These are phyloP conservation scores for Crotalus viridis DNA, from an alignment of 2,113 vertebrate species.

Conservation along the genomic window DNA sequence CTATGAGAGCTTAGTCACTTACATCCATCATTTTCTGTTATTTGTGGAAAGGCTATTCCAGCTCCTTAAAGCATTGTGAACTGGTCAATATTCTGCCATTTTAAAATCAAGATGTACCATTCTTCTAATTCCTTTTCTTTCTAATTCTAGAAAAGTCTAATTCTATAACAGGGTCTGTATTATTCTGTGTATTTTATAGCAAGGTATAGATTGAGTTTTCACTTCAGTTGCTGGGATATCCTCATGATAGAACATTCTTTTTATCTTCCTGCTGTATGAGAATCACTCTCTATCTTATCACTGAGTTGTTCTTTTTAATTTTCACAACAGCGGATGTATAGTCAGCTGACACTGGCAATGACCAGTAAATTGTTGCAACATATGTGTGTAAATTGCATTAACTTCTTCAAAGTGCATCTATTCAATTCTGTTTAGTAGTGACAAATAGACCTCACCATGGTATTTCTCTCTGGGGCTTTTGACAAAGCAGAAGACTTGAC, in stretches of 20 bases:
- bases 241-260: background rate
- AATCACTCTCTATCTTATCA: background rate
- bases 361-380: background rate
- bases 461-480: background rate
- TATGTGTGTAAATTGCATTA: background rate
- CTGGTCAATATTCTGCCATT: background rate
- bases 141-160: background rate
- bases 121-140: background rate
- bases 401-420: background rate
- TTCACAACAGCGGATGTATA: background rate
- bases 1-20: background rate
- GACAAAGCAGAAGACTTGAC: background rate
- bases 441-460: background rate
- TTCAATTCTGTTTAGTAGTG: background rate
- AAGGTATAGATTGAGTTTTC: background rate
- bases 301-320: background rate
- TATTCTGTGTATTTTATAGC: background rate
- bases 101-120: background rate
- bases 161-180: background rate
- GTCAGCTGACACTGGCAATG: background rate
- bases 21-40: too few species aligned
- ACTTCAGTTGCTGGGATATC: background rate
- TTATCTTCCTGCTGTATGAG: background rate
- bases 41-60: background rate
- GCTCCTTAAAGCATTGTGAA: background rate